Evolutionary conservation across 1,140 invertebrate species (phyloP), one percentile per base, ranked within the genome.

Genomic region (Tetragnatha versicolor): DNA sequence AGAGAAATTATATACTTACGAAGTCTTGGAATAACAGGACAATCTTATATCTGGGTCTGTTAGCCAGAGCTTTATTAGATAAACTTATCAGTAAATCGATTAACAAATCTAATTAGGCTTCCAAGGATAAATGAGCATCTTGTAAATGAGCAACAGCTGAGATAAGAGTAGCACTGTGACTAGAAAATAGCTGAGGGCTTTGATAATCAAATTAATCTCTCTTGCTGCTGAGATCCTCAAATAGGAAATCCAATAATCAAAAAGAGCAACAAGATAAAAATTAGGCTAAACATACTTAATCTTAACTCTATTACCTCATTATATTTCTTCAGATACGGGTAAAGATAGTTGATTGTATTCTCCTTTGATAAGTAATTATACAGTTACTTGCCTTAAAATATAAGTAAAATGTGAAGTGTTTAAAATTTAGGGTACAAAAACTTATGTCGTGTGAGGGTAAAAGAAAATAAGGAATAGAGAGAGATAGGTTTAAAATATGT

Each of bases 121-220:
- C 7, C 45, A 49, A 12, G 25, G 39, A 49, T 68, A 68, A 68
- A 49, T 66, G 65, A 47, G 45, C 29, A n/a, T 49, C 65, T 51
- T 68, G 35, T 39, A 42, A 63, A 63, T 63, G 60, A 63, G 60
- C 35, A 25, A 63, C 60, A 63, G 35, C 35, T 42, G 37, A 63
- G 22, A 39, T 3, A 12, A 25, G 42, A 27, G 60, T n/a, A 42
- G 17, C 27, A 22, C 20, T 39, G 37, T 39, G 17, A n/a, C 27
- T 63, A 12, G 20, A 63, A n/a, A 63, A 42, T 42, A n/a, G 35
- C 35, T 63, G 10, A 42, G 20, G 29, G 35, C 22, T 63, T 25
- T 63, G 12, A 31, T 63, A 63, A 63, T 42, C 60, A 27, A 63
- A 63, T 63, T 63, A 63, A 42, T 63, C 12, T 63, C 31, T 7